Base-by-base conservation (phyloP, 2,797 vertebrate genomes). In the Aphelocoma californica region DNA sequence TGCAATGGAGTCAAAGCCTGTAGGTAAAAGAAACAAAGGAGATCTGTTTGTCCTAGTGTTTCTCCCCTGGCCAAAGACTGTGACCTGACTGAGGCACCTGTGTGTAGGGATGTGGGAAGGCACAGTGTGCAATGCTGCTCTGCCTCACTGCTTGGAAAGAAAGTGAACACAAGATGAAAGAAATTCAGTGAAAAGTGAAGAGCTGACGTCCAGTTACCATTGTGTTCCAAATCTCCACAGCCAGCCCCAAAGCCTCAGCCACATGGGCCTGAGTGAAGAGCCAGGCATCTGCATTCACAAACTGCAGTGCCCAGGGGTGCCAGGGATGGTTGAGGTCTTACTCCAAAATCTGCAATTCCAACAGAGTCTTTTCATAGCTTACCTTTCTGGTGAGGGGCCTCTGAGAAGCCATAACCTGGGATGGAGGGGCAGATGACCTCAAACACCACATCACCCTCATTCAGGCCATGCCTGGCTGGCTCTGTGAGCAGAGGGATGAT, bases 371-470 rank as follows among this genome's bases (percentile, higher is more conserved):
- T 89, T 70, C 25, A 51, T 56, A 4, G 3, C 93, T 92, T 93
- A 99, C 99, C 99, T 97, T 98, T 96, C 95, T 98, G 97, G 38
- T 97, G 98, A 12, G 99, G 97, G 6, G 98, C 98, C 74, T 99
- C 98, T 8, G 99, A 99, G 96, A 98, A 99, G 66, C 98, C 98
- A 5, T 99, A 99, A 47, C 99, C 99, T 58, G 99, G 99, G 81
- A 99, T 99, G 57, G 99, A 99, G 15, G 99, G 99, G 81, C 99
- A 99, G 95, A 99, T 98, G 92, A 99, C 97, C 95, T 99, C 98
- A 96, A 99, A 99, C 5, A 92, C 97, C 29, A 96, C 18, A 0
- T 94, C 93, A 50, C 91, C 89, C 38, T 94, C 94, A 3, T 56
- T 91, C 70, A 98, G 45, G 20, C 97, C 88, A 0, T 96, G 96